Percentiles rank a stretch among this genome's conserved stretches.
These are phyloP conservation scores for Hecatera dysodea DNA, from an alignment of 2,888 invertebrate genomes.

Conservation along the genomic window DNA sequence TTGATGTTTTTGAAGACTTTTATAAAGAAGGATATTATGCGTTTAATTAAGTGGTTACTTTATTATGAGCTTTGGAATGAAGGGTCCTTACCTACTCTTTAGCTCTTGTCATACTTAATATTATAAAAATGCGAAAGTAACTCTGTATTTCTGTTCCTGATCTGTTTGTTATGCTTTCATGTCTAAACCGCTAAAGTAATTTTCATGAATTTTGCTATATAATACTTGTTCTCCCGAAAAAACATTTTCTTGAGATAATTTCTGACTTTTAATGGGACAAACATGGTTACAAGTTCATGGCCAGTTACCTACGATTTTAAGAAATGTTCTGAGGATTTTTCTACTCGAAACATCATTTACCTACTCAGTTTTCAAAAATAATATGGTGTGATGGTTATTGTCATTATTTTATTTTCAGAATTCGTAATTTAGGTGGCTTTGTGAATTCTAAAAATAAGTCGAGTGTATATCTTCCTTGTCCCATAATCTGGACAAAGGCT, in stretches of 20 bases:
- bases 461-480: slow-evolving; percentile 7
- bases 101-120: too few relatives aligned
- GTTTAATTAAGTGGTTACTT: not conserved
- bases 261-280: too few relatives aligned
- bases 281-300: not conserved
- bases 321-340: not conserved
- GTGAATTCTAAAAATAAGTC: slow-evolving; percentile 16
- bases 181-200: too few relatives aligned
- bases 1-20: slow-evolving; percentile 20
- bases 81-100: too few relatives aligned
- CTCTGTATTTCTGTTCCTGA: too few relatives aligned
- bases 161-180: too few relatives aligned
- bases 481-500: slow-evolving; percentile 17
- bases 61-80: not conserved
- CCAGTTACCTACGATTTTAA: not conserved
- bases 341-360: not conserved
- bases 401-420: too few relatives aligned
- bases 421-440: not conserved
- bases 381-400: too few relatives aligned
- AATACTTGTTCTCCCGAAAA: too few relatives aligned
- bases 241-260: too few relatives aligned
- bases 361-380: not conserved
- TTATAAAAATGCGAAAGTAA: too few relatives aligned
- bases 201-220: too few relatives aligned
- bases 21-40: not conserved